Percentiles rank a stretch among this genome's conserved stretches.
These are phyloP conservation scores for Lithosia quadra DNA, from an alignment of 2,888 invertebrate species.

Conservation along the genomic window DNA sequence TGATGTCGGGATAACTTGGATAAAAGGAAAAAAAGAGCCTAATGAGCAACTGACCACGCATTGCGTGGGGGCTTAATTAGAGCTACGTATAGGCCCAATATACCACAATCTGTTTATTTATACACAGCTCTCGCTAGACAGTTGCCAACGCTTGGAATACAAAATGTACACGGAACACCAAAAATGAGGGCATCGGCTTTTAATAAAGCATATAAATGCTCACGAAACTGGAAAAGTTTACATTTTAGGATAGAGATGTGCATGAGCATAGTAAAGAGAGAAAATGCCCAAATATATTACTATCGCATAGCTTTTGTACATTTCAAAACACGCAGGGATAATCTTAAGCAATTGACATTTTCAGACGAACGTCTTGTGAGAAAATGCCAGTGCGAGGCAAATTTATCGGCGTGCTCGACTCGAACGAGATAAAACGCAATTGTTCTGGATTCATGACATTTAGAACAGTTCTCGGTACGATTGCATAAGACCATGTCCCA, in stretches of 20 bases:
- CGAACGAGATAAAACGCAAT: conserved; percentile 51
- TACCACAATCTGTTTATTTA: conserved; percentile 40
- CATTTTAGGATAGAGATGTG: background rate
- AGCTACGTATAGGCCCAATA: conserved; percentile 12
- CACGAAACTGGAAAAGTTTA: conserved; percentile 28
- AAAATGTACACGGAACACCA: conserved; percentile 43
- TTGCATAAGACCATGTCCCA: conserved; percentile 59
- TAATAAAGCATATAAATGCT: conserved; percentile 27
- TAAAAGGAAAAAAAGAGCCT: background rate
- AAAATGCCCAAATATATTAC: background rate
- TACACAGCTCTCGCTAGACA: conserved; percentile 33
- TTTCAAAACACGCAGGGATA: background rate
- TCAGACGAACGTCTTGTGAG: background rate
- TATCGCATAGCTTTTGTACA: background rate
- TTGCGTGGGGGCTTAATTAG: conserved; percentile 8
- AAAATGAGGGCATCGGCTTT: conserved; percentile 42
- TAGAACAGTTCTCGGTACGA: conserved; percentile 50
- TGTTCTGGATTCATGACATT: conserved; percentile 62
- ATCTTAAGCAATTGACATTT: background rate
- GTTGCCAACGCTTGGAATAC: conserved; percentile 43
- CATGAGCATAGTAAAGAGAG: background rate
- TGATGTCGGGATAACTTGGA: background rate
- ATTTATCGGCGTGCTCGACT: conserved; percentile 41
- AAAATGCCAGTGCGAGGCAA: conserved; percentile 34
- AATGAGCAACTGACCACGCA: background rate